Percentiles rank a stretch among this genome's conserved stretches.
Evolutionary conservation across 2,888 invertebrate genomes (phyloP).

Genomic region (Osedax frankpressi): DNA sequence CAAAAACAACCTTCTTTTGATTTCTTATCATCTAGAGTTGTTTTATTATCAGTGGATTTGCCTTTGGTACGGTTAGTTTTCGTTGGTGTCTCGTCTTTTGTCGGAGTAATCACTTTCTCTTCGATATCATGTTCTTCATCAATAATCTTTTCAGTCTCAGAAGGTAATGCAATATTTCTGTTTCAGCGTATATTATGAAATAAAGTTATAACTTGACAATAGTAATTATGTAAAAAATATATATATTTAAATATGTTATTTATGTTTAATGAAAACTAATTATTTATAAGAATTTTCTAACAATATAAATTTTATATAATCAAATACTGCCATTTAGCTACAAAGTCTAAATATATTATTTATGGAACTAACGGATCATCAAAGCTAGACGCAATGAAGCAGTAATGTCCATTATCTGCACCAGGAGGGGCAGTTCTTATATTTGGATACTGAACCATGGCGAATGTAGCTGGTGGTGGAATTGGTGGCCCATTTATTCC

Average conservation of each 20-base stretch:
- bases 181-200: constrained; percentile 24
- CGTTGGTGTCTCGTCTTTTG: constrained; percentile 34
- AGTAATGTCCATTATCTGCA: constrained; percentile 41
- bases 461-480: constrained; percentile 44
- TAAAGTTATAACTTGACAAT: no score
- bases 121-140: constrained; percentile 37
- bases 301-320: no score
- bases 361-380: constrained; percentile 43
- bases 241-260: no score
- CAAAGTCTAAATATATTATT: no score
- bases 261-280: no score
- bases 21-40: constrained; percentile 27
- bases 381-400: constrained; percentile 40
- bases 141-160: constrained; percentile 30
- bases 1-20: constrained; percentile 13
- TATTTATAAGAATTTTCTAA: no score
- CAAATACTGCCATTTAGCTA: no score
- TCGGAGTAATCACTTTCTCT: constrained; percentile 38
- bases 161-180: background rate
- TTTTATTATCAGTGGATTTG: constrained; percentile 24
- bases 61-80: constrained; percentile 29
- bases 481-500: constrained; percentile 45
- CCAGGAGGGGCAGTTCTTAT: constrained; percentile 41
- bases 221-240: no score
- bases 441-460: constrained; percentile 44